Conservation (phyloP, 2,113 vertebrate genomes). For the Isurus oxyrinchus region DNA sequence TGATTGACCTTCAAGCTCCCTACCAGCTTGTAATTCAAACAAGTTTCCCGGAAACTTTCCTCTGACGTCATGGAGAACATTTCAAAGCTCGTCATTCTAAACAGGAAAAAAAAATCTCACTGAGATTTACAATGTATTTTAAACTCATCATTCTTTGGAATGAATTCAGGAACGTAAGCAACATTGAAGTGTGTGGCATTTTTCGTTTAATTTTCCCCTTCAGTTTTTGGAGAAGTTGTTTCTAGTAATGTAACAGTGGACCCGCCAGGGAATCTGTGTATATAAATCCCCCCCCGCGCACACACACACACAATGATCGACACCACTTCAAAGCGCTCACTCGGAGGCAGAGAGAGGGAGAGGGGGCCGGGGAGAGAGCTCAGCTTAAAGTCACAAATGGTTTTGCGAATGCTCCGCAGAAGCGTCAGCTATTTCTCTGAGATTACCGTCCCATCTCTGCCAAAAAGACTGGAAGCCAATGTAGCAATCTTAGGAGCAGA, state of each 20-base stretch:
- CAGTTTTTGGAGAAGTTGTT: background rate
- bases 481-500: slow-evolving; percentile 68
- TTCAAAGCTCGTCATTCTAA: background rate
- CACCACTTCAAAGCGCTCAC: background rate
- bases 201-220: background rate
- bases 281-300: background rate
- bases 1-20: too few relatives aligned
- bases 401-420: slow-evolving; percentile 53
- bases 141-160: background rate
- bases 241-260: background rate
- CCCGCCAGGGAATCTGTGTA: background rate
- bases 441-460: slow-evolving; percentile 42
- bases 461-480: slow-evolving; percentile 63
- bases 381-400: slow-evolving; percentile 45
- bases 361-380: accelerated
- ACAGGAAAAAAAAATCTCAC: background rate
- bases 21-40: background rate
- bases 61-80: background rate
- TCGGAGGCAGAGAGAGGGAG: background rate
- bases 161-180: background rate
- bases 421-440: slow-evolving; percentile 55
- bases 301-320: background rate
- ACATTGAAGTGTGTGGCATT: background rate
- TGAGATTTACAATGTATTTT: background rate
- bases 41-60: background rate